Conservation (phyloP, 2,113 vertebrate genomes). For the Cephalopterus ornatus region DNA sequence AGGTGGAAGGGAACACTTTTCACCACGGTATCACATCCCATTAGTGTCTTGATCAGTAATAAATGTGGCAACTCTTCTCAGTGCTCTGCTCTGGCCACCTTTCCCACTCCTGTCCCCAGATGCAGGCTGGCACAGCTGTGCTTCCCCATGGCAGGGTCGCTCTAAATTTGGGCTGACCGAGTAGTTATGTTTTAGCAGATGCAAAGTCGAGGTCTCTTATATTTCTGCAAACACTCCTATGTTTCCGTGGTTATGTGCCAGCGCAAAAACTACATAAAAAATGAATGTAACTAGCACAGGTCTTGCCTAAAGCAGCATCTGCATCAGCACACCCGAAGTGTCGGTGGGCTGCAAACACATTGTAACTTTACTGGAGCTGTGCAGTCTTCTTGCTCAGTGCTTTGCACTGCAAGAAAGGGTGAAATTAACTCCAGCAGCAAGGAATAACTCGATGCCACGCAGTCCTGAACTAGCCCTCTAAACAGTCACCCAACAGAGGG, state of each 20-base stretch:
- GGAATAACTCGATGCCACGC: not conserved
- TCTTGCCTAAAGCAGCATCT: not conserved
- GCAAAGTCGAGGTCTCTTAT: not conserved
- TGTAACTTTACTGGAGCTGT: not conserved
- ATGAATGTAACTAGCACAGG: not conserved
- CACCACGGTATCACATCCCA: not conserved
- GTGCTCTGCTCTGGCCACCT: not conserved
- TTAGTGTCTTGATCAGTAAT: not conserved
- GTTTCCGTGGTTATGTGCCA: not conserved
- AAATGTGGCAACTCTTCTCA: not conserved
- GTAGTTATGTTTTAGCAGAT: not conserved
- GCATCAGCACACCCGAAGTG: not conserved
- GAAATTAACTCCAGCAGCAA: not conserved
- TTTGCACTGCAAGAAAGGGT: not conserved
- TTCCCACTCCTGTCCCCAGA: not conserved
- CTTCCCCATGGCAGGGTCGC: rapidly evolving
- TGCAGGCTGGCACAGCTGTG: rapidly evolving
- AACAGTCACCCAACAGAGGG: not conserved
- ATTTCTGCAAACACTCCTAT: not conserved
- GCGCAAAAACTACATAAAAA: not conserved
- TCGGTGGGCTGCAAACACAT: not conserved
- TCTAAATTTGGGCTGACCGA: not conserved
- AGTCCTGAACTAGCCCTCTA: not conserved
- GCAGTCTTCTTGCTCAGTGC: not conserved
- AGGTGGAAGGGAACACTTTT: not conserved